These are phyloP conservation scores for Smittia sp. DNA, from an alignment of 2,888 invertebrate species.

Conservation along the genomic window DNA sequence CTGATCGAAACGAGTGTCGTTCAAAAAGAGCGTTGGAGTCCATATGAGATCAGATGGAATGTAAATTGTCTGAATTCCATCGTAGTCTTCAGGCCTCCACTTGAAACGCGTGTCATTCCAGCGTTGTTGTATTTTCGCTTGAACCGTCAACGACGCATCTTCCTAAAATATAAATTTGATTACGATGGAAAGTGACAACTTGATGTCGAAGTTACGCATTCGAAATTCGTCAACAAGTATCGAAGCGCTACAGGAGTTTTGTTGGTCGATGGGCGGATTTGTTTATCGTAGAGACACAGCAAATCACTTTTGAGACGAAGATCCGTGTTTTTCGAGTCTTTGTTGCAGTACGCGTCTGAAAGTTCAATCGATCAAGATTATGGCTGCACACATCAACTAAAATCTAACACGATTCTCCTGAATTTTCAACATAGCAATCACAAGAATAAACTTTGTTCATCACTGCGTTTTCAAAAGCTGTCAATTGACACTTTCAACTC, in stretches of 20 bases:
- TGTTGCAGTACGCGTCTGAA: conserved; percentile 7
- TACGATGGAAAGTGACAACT: neutral
- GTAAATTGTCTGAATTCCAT: neutral
- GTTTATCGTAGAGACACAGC: conserved; percentile 58
- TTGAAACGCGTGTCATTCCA: conserved; percentile 11
- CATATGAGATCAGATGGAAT: neutral
- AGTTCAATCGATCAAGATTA: too few relatives aligned
- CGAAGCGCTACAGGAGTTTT: neutral
- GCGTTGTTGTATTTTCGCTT: conserved; percentile 4
- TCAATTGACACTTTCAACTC: too few relatives aligned
- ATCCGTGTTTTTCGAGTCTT: conserved; percentile 46
- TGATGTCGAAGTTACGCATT: too few relatives aligned
- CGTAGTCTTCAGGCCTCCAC: conserved; percentile 7
- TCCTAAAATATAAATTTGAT: neutral
- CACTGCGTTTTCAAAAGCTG: too few relatives aligned
- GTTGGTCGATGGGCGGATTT: conserved; percentile 54
- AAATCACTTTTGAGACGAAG: conserved; percentile 56
- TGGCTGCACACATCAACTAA: too few relatives aligned
- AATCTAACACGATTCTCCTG: too few relatives aligned
- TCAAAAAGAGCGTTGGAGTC: conserved; percentile 17
- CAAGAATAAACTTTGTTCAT: too few relatives aligned
- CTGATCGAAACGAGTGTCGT: neutral
- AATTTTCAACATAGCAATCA: too few relatives aligned
- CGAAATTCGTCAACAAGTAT: neutral
- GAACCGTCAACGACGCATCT: neutral